phyloP scores from a whole-genome alignment of 1,140 invertebrate genomes.

The Drosophila takahashii region DNA sequence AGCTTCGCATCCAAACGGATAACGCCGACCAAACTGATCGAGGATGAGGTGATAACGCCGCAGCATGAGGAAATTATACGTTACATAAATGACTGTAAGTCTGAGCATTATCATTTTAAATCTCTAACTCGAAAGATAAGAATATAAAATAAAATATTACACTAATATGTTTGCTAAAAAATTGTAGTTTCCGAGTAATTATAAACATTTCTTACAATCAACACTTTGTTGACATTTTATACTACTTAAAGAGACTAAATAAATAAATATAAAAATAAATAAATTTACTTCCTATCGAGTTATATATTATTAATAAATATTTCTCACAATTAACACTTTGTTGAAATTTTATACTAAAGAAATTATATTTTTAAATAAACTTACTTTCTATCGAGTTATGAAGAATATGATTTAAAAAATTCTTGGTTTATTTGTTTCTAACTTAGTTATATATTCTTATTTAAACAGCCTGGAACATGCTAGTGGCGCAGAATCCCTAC shows the following conservation, averaged over 20 bases:
- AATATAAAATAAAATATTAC: not conserved
- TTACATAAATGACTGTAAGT: slow-evolving; percentile 85
- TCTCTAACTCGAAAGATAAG: not conserved
- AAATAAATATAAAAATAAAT: too few species aligned
- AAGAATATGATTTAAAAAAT: not conserved
- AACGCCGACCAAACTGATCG: slow-evolving; percentile 75
- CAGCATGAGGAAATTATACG: slow-evolving; percentile 86
- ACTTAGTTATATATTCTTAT: not conserved
- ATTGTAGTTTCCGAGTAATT: too few species aligned
- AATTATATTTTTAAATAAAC: too few species aligned
- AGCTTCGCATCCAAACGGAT: slow-evolving; percentile 75
- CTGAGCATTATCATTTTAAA: not conserved
- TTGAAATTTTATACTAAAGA: too few species aligned
- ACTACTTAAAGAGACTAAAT: too few species aligned
- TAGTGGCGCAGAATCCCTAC: slow-evolving; percentile 82
- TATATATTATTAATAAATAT: too few species aligned
- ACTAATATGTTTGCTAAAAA: too few species aligned
- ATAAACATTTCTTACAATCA: too few species aligned
- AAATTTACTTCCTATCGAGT: too few species aligned
- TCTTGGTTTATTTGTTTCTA: too few species aligned
- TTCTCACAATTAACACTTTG: too few species aligned
- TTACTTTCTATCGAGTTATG: not conserved
- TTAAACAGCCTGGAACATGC: slow-evolving; percentile 77
- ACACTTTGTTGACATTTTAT: too few species aligned
- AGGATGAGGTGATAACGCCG: slow-evolving; percentile 82